phyloP scores from a whole-genome alignment of 2,888 invertebrate species.

The Epinotia demarniana region DNA sequence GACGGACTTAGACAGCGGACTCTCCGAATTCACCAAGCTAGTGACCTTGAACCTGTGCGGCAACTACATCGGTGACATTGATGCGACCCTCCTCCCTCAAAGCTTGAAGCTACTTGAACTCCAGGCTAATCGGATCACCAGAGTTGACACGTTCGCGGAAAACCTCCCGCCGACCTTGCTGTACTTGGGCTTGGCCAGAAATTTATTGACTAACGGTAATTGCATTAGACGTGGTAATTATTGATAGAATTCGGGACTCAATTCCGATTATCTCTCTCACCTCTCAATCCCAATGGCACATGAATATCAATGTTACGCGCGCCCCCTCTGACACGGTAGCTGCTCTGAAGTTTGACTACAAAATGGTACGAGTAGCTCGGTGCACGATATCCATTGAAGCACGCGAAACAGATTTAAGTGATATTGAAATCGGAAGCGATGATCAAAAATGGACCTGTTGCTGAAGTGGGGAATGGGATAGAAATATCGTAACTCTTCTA shows the following conservation, averaged over 20 bases:
- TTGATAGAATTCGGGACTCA: neutral
- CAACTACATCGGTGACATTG: conserved; percentile 66
- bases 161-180: conserved; percentile 68
- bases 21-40: conserved; percentile 70
- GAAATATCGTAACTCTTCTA: neutral
- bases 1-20: conserved; percentile 71
- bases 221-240: conserved; percentile 3
- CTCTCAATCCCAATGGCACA: neutral
- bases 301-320: neutral
- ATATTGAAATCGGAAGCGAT: neutral
- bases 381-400: neutral
- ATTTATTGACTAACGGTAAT: conserved; percentile 70
- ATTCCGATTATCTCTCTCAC: neutral
- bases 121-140: conserved; percentile 75
- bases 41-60: conserved; percentile 77
- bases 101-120: conserved; percentile 76
- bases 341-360: neutral
- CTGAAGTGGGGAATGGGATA: neutral
- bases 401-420: neutral
- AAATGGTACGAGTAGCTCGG: no score
- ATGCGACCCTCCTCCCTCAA: conserved; percentile 68
- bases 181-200: conserved; percentile 82
- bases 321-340: neutral
- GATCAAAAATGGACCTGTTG: neutral
- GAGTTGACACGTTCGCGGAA: conserved; percentile 63